Evolutionary conservation across 2,797 vertebrate genomes (phyloP).

Genomic region (Sebastes minor): DNA sequence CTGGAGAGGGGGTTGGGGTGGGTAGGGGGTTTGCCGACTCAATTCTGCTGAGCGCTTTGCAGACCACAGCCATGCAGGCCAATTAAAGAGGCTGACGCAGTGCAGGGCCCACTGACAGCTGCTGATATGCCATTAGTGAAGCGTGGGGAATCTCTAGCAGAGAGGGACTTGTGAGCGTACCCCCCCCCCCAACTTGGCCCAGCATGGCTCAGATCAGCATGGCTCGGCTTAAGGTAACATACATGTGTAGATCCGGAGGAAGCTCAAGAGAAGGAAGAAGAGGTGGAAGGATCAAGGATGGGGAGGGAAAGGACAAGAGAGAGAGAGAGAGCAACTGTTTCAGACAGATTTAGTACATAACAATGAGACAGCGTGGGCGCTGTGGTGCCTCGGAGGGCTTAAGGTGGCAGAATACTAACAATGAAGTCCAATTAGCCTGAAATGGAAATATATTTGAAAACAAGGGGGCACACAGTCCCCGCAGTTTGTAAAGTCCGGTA

Average conservation of each 20-base stretch:
- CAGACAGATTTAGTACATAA: conserved; percentile 45
- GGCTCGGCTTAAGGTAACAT: not conserved
- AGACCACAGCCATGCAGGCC: conserved; percentile 64
- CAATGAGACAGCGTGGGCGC: conserved; percentile 29
- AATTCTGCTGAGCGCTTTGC: conserved; percentile 65
- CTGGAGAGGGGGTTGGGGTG: not conserved
- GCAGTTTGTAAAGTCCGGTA: not conserved
- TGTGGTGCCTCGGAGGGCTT: conserved; percentile 3
- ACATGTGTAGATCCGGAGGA: not conserved
- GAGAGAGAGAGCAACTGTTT: not conserved
- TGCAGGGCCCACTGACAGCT: conserved; percentile 67
- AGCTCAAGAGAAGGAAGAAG: not conserved
- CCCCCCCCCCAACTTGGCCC: not conserved
- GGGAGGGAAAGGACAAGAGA: not conserved
- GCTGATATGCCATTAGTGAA: conserved; percentile 61
- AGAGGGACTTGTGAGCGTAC: not conserved
- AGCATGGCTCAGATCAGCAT: not conserved
- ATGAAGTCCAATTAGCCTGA: conserved; percentile 9
- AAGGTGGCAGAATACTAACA: not conserved
- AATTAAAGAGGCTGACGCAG: conserved; percentile 78
- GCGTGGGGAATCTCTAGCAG: conserved; percentile 42
- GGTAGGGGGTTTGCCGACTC: conserved; percentile 10
- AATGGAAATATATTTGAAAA: conserved; percentile 28
- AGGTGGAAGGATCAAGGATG: not conserved
- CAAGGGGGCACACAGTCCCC: not conserved